Conservation (phyloP, 1,140 invertebrate genomes). For the Propsilocerus akamusi region DNA sequence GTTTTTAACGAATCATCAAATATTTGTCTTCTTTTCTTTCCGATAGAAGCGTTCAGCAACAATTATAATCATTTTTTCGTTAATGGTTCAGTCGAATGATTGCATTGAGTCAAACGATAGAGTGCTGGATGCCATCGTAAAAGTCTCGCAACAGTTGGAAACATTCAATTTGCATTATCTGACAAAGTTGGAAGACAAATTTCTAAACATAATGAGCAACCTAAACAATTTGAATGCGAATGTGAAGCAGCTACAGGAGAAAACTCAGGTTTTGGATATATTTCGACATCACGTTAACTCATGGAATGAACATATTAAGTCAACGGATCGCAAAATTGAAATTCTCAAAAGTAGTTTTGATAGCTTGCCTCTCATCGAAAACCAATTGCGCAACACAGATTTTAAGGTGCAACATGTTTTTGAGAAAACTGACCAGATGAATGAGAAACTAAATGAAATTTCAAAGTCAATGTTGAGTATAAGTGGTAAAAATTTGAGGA, state of each 20-base stretch:
- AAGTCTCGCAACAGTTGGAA: slow-evolving; percentile 18
- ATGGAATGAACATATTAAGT: slow-evolving; percentile 10
- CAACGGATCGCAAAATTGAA: slow-evolving; percentile 11
- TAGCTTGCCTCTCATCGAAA: slow-evolving; percentile 8
- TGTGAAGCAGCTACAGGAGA: slow-evolving; percentile 15
- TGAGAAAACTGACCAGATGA: slow-evolving; percentile 10
- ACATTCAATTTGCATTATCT: slow-evolving; percentile 23
- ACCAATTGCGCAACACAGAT: slow-evolving; percentile 12
- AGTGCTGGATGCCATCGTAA: neutral
- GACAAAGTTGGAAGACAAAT: slow-evolving; percentile 19
- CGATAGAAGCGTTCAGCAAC: too few species aligned
- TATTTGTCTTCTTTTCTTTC: too few species aligned
- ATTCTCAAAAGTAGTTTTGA: slow-evolving; percentile 12
- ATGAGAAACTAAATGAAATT: slow-evolving; percentile 3
- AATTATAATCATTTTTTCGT: too few species aligned
- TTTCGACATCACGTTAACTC: slow-evolving; percentile 11
- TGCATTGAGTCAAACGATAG: too few species aligned
- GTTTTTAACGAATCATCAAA: too few species aligned
- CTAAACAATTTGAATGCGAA: slow-evolving; percentile 23
- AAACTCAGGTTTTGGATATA: slow-evolving; percentile 10
- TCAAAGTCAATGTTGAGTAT: neutral
- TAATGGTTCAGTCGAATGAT: too few species aligned
- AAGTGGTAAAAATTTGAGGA: neutral
- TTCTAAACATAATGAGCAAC: slow-evolving; percentile 16
- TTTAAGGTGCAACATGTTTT: slow-evolving; percentile 13